Percentiles rank a stretch among this genome's conserved stretches.
These are phyloP conservation scores for Apamea epomidion DNA, from an alignment of 2,888 invertebrate genomes.

Conservation along the genomic window DNA sequence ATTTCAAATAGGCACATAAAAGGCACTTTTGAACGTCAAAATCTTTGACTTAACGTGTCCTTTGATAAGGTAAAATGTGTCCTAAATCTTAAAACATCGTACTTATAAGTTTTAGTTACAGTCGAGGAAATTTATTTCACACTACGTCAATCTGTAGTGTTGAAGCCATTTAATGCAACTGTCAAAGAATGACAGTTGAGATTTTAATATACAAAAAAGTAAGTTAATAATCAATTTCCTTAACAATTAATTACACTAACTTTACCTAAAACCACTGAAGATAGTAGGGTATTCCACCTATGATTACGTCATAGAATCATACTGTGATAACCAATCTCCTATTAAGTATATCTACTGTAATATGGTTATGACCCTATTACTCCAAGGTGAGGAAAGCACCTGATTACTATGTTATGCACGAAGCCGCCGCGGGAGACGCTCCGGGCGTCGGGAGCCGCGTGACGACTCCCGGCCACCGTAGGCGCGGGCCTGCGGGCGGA, in stretches of 20 bases:
- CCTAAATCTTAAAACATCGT: not conserved
- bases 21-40: no score
- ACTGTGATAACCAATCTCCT: not conserved
- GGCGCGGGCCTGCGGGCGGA: no score
- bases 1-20: no score
- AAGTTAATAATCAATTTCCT: not conserved
- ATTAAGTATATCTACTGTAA: not conserved
- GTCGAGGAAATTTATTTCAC: not conserved
- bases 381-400: not conserved
- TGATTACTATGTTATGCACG: not conserved
- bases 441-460: no score
- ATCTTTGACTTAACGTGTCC: not conserved
- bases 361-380: not conserved
- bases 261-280: not conserved
- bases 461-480: no score
- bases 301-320: constrained; percentile 8
- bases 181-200: not conserved
- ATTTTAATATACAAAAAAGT: not conserved
- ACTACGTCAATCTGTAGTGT: not conserved
- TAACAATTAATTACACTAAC: not conserved
- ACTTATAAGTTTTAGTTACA: not conserved
- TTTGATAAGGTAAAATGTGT: not conserved
- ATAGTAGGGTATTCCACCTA: not conserved
- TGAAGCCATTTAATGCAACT: not conserved
- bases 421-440: no score